Evolutionary conservation across 2,888 invertebrate species (phyloP).

Genomic region (Callinectes sapidus): DNA sequence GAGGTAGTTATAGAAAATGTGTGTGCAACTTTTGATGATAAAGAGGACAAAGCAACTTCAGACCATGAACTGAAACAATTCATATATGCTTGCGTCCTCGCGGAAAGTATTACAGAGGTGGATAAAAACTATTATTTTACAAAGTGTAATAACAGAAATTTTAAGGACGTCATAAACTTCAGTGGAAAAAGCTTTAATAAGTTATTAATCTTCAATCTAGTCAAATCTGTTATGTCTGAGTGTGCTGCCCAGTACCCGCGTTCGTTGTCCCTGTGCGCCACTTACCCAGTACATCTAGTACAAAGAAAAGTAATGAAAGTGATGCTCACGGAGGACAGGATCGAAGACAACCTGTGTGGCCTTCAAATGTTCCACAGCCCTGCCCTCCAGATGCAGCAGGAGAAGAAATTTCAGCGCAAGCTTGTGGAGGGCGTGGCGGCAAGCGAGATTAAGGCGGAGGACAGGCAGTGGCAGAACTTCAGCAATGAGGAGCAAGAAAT

Average conservation of each 20-base stretch:
- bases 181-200: constrained; percentile 62
- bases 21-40: not conserved
- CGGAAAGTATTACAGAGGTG: constrained; percentile 34
- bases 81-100: constrained; percentile 38
- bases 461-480: constrained; percentile 52
- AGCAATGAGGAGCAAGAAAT: constrained; percentile 48
- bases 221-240: constrained; percentile 60
- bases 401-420: constrained; percentile 26
- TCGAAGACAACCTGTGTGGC: constrained; percentile 36
- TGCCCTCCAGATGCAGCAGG: constrained; percentile 42
- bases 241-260: constrained; percentile 46
- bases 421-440: constrained; percentile 47
- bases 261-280: constrained; percentile 39
- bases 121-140: not conserved
- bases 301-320: constrained; percentile 54
- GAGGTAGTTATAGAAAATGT: constrained; percentile 45
- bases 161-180: constrained; percentile 34
- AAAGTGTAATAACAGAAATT: not conserved
- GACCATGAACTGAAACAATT: constrained; percentile 44
- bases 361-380: constrained; percentile 50
- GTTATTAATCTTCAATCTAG: constrained; percentile 62
- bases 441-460: constrained; percentile 40
- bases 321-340: constrained; percentile 31
- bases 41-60: constrained; percentile 6
- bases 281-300: constrained; percentile 60